Evolutionary conservation across 2,888 invertebrate species (phyloP).

Genomic region (Trichopoda pennipes): DNA sequence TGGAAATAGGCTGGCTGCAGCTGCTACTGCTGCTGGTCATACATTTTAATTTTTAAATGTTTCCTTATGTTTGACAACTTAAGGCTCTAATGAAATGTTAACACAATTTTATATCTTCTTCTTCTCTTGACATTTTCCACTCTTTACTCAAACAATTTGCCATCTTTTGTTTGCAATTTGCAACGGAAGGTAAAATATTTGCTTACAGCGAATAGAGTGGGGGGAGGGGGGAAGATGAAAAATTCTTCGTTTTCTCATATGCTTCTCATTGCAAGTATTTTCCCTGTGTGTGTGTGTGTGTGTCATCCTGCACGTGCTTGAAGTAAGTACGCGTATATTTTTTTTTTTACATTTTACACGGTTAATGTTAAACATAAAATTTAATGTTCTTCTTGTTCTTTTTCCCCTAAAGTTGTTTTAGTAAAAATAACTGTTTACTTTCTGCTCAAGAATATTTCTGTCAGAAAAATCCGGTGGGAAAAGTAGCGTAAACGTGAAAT

Average conservation of each 20-base stretch:
- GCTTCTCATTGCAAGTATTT: conserved; percentile 16
- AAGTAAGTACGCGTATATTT: conserved; percentile 16
- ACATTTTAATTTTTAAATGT: conserved; percentile 47
- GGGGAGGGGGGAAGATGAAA: background rate
- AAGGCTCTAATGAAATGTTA: conserved; percentile 63
- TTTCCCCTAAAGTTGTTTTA: conserved; percentile 26
- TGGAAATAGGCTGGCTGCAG: conserved; percentile 18
- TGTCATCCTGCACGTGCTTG: conserved; percentile 17
- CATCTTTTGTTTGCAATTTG: conserved; percentile 43
- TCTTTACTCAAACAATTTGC: conserved; percentile 41
- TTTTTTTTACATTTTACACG: conserved; percentile 16
- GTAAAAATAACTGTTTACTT: conserved; percentile 8
- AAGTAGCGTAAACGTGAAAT: conserved; percentile 47
- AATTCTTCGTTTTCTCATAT: conserved; percentile 12
- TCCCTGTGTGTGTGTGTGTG: background rate
- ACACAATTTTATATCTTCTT: conserved; percentile 61
- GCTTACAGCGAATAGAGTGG: background rate
- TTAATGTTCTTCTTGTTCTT: conserved; percentile 46
- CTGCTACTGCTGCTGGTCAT: conserved; percentile 7
- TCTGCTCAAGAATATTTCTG: background rate
- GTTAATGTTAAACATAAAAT: conserved; percentile 61
- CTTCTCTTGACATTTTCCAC: background rate
- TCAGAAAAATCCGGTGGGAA: conserved; percentile 31
- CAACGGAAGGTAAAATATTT: conserved; percentile 18
- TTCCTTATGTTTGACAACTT: conserved; percentile 49